Conservation (phyloP, 2,888 invertebrate genomes). For the Priocnemis perturbator region DNA sequence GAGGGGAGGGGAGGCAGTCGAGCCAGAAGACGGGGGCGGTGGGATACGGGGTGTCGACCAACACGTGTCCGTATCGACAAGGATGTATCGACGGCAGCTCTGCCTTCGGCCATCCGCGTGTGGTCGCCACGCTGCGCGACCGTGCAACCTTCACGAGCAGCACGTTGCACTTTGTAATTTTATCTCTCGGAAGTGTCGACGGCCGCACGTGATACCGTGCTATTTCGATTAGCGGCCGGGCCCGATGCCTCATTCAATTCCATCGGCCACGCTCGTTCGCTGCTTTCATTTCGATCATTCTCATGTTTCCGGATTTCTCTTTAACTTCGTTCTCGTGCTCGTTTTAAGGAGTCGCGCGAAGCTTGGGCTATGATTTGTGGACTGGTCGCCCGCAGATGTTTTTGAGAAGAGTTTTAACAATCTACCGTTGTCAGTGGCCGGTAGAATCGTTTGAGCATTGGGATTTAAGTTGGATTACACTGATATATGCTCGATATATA, state of each 20-base stretch:
- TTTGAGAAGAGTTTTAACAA: too few relatives aligned
- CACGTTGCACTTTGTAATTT: constrained; percentile 26
- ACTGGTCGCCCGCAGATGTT: too few relatives aligned
- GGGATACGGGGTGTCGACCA: constrained; percentile 49
- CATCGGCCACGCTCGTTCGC: too few relatives aligned
- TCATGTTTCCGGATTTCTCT: too few relatives aligned
- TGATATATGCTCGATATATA: constrained; percentile 59
- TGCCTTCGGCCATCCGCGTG: constrained; percentile 66
- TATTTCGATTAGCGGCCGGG: too few relatives aligned
- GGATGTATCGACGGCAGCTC: constrained; percentile 60
- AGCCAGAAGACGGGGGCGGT: not conserved
- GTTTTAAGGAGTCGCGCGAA: too few relatives aligned
- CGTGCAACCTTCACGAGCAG: constrained; percentile 16
- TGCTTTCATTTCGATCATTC: too few relatives aligned
- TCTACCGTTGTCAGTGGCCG: too few relatives aligned
- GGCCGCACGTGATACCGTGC: not conserved
- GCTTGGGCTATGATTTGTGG: too few relatives aligned
- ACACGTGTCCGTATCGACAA: constrained; percentile 70
- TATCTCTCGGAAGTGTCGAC: constrained; percentile 8
- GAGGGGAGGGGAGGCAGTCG: constrained; percentile 43
- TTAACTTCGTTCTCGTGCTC: too few relatives aligned
- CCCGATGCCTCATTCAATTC: too few relatives aligned
- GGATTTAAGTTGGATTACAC: constrained; percentile 61
- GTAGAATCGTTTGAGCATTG: constrained; percentile 9
- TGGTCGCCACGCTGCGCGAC: constrained; percentile 52